Base-by-base conservation (phyloP, 37 sponge, comb jelly and placozoan species). In the Aphrocallistes beatrix region DNA sequence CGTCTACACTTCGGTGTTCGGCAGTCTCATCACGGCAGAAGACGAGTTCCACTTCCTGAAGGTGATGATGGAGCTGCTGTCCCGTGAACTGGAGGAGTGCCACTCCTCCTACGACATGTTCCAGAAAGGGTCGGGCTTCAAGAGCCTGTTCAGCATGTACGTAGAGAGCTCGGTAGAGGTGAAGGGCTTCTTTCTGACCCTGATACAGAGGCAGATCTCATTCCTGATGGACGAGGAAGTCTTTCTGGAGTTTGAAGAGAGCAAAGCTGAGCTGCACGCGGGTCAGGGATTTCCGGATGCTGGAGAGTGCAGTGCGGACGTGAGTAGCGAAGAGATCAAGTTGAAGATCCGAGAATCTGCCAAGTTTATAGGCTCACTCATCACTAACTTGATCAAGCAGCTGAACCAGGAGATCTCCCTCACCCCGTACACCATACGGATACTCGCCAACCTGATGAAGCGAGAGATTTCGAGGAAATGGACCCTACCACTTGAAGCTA, bases 111-210 rank as follows among this genome's bases (percentile, higher is more conserved):
- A 60, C 34, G 75, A 60, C 8, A 19, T 60, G 21, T 60, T 60
- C 75, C 75, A 60, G 75, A 60, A 60, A 28, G 75, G 75, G 10
- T 60, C 75, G n/a, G 75, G 75, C 28, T 60, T 60, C 75, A 60
- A 60, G 34, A 60, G 75, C n/a, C 25, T 60, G 21, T 60, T 60
- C 34, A 28, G 28, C 34, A 60, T 60, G 21, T 60, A 60, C 75
- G 28, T 60, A 6, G 75, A 60, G 75, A 60, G n/a, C 75, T 60
- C 75, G n/a, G 21, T 60, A 3, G 75, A 60, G 3, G 75, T 60
- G 75, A 60, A 60, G 75, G 75, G 75, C 10, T 60, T 25, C 75
- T 60, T 32, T 30, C 34, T 60, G n/a, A 60, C 75, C 34, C 28
- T 60, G 3, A 25, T 60, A 19, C 75, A 60, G 34, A 60, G n/a